Evolutionary conservation across 1,140 invertebrate species (phyloP), one percentile per base, ranked within the genome.

Genomic region (Leptinotarsa texana): DNA sequence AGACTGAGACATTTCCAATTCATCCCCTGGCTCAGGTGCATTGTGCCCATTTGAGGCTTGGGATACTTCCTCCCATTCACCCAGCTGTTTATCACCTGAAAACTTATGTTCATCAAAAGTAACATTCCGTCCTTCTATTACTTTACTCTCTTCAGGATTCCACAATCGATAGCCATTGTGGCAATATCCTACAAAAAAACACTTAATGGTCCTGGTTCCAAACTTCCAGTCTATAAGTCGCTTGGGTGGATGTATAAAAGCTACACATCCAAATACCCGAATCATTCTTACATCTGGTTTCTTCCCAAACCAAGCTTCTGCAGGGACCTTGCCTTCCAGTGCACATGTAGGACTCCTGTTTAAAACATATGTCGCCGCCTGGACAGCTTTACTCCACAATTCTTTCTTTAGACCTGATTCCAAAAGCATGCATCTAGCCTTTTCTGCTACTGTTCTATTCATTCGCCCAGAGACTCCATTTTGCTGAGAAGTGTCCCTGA

Each of bases 381-480:
- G 48, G 81, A 84, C 78, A 22, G 87, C 86, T 78, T 88, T 84
- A 15, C 77, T 79, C 86, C 86, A 88, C 73, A 85, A 82, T 1
- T 4, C 69, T 63, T 85, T 82, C 6, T 70, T 61, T 22, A 87
- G 68, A 8, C 81, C 74, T 62, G 80, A 81, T 63, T 82, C 72
- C 21, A 81, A 74, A 13, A 87, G 49, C 82, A 87, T 77, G 74
- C 77, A 80, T 21, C 83, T 68, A 6, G 85, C 84, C 68, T 73
- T 81, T 74, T 86, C 83, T 8, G 84, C 61, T 18, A 86, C 69
- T 4, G 82, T 84, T 18, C 85, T 77, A 78, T 87, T 88, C 47
- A 78, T 78, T 48, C 83, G 63, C 72, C 87, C 86, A 11, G 85
- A 82, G 13, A 86, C 77, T 4, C 86, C 86, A 79, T 88, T 87